Evolutionary conservation across 1,140 invertebrate species (phyloP), one percentile per base, ranked within the genome.

Genomic region (Halesus radiatus): DNA sequence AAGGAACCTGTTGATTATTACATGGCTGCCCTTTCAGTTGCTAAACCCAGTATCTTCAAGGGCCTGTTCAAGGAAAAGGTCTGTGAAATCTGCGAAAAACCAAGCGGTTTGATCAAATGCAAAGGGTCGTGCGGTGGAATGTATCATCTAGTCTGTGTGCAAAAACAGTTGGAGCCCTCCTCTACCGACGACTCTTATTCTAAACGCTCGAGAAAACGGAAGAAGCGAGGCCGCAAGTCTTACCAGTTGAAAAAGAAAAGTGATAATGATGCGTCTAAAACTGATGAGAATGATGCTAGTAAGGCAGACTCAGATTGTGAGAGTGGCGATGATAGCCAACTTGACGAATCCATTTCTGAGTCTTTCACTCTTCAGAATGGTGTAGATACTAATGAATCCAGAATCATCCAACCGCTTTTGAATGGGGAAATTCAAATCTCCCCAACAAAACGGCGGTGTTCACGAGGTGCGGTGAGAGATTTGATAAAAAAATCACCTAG

Each of bases 21-120:
- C 50, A 80, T 84, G 32, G 79, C 84, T 52, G 78, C 70, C 0
- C 86, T 88, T 73, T 85, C 81, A 72, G 76, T 78, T n/a, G 87
- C 87, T 15, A 90, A 89, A 32, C 87, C 89, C 5, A 93, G 92
- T 85, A 84, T 93, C 53, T 93, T 93, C 80, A 91, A 91, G 87
- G 92, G 92, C 7, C 86, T 91, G 64, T 86, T 91, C 8, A 89
- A 88, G 53, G 92, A 93, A 76, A 90, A 91, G 84, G 92, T 94
- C 13, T 95, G 93, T 84, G 91, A 94, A 77, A 91, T 94, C 75
- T 94, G 93, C 81, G 92, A 93, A 80, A 90, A 88, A 84, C 86
- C 90, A 5, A 90, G 90, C 0, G 90, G 92, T 68, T 85, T 94
- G 15, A 87, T 93, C 0, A 91, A 93, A 84, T 95, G 94, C 84